phyloP scores from a whole-genome alignment of 2,888 invertebrate species.

The Laspeyria flexula region DNA sequence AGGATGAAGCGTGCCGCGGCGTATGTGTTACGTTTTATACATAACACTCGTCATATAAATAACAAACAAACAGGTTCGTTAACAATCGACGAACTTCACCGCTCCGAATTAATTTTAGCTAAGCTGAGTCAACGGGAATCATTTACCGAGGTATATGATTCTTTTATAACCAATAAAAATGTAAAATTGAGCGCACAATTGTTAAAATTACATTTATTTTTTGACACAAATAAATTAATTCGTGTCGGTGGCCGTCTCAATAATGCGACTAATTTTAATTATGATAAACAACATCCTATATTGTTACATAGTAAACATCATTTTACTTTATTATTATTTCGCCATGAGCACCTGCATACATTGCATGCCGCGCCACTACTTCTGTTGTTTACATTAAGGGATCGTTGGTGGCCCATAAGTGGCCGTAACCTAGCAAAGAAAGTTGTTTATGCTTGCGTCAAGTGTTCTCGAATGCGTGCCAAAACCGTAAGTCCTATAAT shows the following conservation, averaged over 20 bases:
- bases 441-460: conserved; percentile 12
- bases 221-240: conserved; percentile 5
- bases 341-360: conserved; percentile 13
- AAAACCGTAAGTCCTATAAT: background rate
- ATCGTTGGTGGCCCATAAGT: conserved; percentile 14
- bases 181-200: too few species aligned
- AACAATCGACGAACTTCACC: conserved; percentile 2
- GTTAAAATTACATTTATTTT: too few species aligned
- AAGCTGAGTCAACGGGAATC: background rate
- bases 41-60: too few species aligned
- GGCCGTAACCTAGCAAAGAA: conserved; percentile 19
- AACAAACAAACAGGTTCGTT: conserved; percentile 1
- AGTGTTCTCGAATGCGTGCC: background rate
- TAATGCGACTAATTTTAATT: conserved; percentile 7
- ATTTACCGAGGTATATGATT: conserved; percentile 8
- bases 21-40: background rate
- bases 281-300: conserved; percentile 34
- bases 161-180: background rate
- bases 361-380: conserved; percentile 20
- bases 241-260: conserved; percentile 8
- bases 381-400: conserved; percentile 10
- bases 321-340: conserved; percentile 22
- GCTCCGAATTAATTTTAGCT: conserved; percentile 1
- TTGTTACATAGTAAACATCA: conserved; percentile 29
- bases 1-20: too few species aligned